Conservation (phyloP, 2,888 invertebrate genomes). For the Nemoura dubitans region DNA sequence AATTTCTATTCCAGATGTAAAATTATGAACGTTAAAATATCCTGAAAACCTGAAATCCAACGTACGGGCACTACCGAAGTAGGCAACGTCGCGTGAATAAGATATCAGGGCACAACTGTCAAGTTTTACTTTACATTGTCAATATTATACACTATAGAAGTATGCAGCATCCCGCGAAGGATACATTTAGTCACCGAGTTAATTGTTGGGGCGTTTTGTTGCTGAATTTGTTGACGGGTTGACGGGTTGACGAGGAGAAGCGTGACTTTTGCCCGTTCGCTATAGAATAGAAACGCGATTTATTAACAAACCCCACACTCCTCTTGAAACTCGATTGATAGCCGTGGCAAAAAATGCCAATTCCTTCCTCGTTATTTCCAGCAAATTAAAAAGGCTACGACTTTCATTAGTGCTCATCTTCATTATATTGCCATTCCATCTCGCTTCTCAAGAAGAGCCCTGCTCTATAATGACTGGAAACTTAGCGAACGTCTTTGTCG, state of each 20-base stretch:
- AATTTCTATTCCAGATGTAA: background rate
- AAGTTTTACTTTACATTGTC: too few relatives aligned
- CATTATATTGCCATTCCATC: constrained; percentile 12
- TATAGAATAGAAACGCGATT: background rate
- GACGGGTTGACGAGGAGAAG: background rate
- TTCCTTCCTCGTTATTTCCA: constrained; percentile 2
- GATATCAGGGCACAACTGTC: too few relatives aligned
- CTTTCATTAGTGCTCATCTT: constrained; percentile 7
- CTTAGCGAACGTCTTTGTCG: background rate
- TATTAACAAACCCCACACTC: background rate
- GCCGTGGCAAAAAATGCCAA: background rate
- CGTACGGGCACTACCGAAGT: too few relatives aligned
- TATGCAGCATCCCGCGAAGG: too few relatives aligned
- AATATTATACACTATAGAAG: too few relatives aligned
- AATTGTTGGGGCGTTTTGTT: background rate
- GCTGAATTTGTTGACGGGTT: background rate
- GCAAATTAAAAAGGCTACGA: background rate
- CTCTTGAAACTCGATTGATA: background rate
- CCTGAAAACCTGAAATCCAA: too few relatives aligned
- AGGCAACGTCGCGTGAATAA: too few relatives aligned
- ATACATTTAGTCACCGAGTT: background rate
- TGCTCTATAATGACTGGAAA: background rate
- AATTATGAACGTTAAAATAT: background rate
- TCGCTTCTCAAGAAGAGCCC: background rate
- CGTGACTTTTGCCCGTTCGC: background rate